phyloP scores from a whole-genome alignment of 2,113 vertebrate species.

The Stigmatopora nigra region DNA sequence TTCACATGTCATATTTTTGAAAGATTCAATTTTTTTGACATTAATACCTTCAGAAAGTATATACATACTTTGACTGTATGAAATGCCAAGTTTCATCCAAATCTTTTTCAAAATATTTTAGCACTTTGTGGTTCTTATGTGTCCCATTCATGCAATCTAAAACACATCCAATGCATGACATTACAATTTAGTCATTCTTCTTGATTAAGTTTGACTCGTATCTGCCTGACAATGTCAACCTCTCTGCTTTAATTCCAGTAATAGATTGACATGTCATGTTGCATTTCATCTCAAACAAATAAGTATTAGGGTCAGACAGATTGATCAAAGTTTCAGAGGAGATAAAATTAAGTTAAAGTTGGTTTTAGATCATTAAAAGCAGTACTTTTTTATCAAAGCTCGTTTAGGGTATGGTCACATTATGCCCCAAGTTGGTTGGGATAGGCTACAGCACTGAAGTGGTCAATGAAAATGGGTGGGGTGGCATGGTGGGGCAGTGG shows the following conservation, averaged over 20 bases:
- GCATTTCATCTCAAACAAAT: background rate
- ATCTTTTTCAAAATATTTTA: slow-evolving; percentile 17
- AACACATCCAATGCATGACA: slow-evolving; percentile 9
- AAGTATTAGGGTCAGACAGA: background rate
- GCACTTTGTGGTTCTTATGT: slow-evolving; percentile 15
- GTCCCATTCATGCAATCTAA: slow-evolving; percentile 30
- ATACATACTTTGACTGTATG: slow-evolving; percentile 1
- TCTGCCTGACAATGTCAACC: slow-evolving; percentile 50
- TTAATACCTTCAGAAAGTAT: slow-evolving; percentile 11
- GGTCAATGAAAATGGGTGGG: too few relatives aligned
- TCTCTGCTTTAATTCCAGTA: slow-evolving; percentile 58
- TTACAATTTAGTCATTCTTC: slow-evolving; percentile 17
- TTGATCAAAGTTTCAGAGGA: too few relatives aligned
- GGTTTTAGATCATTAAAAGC: too few relatives aligned
- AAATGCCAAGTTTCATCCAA: slow-evolving; percentile 23
- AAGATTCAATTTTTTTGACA: slow-evolving; percentile 16
- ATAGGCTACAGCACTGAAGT: too few relatives aligned
- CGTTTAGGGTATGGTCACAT: too few relatives aligned
- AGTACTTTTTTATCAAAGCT: too few relatives aligned
- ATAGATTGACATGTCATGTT: slow-evolving; percentile 58
- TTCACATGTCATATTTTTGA: slow-evolving; percentile 5
- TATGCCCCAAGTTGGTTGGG: too few relatives aligned
- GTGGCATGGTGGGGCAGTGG: too few relatives aligned
- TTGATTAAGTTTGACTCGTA: slow-evolving; percentile 58
- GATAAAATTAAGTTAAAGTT: background rate